phyloP scores from a whole-genome alignment of 2,113 vertebrate species.

The Scytalopus superciliaris region DNA sequence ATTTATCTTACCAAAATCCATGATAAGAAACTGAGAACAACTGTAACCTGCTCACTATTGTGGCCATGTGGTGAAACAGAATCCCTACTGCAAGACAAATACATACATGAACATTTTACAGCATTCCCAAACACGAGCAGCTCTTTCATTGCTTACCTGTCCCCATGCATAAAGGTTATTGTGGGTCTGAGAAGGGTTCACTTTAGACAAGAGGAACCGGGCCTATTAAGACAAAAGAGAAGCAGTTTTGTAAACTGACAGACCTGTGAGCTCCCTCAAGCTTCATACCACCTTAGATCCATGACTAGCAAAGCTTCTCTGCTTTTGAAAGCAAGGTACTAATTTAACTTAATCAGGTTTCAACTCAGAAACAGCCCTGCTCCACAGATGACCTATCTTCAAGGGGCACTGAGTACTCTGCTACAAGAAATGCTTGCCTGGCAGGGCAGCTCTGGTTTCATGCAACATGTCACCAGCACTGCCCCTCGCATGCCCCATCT shows the following conservation, averaged over 20 bases:
- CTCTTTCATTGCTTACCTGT: conserved; percentile 79
- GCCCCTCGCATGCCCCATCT: too few relatives aligned
- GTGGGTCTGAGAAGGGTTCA: conserved; percentile 98
- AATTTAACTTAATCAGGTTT: neutral
- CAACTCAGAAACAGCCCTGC: neutral
- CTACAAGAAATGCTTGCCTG: fast-evolving
- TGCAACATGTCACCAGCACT: neutral
- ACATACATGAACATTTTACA: neutral
- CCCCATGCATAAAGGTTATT: conserved; percentile 96
- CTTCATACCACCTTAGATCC: neutral
- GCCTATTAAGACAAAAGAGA: conserved; percentile 76
- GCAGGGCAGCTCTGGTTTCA: neutral
- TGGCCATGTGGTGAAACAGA: neutral
- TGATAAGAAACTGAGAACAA: neutral
- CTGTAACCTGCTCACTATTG: fast-evolving
- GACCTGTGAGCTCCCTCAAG: neutral
- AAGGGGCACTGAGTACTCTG: neutral
- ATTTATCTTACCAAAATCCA: neutral
- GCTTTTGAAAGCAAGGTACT: neutral
- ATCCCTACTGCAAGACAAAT: neutral
- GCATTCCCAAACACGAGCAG: neutral
- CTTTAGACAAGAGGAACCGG: conserved; percentile 95
- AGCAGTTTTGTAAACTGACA: neutral
- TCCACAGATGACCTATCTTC: neutral
- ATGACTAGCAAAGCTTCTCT: neutral